phyloP scores from a whole-genome alignment of 2,888 invertebrate genomes.

The Leucozona laternaria region DNA sequence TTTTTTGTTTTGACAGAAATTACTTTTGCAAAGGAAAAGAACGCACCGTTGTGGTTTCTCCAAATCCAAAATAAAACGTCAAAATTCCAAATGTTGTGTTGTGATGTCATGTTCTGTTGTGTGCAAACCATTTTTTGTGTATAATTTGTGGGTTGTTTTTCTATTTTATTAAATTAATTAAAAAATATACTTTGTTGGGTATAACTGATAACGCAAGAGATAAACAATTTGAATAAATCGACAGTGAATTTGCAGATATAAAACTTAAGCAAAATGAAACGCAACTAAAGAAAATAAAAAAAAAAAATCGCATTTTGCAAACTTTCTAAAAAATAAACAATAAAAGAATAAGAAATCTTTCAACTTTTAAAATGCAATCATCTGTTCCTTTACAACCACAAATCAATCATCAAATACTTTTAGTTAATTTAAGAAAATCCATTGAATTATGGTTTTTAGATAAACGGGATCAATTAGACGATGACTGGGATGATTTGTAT shows the following conservation, averaged over 20 bases:
- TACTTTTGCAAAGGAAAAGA: no score
- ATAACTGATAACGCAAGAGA: neutral
- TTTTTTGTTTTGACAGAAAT: no score
- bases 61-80: neutral
- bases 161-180: neutral
- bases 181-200: neutral
- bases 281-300: neutral
- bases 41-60: neutral
- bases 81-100: slow-evolving; percentile 31
- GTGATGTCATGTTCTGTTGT: slow-evolving; percentile 49
- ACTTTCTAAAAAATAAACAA: slow-evolving; percentile 19
- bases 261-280: neutral
- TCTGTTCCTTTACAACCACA: slow-evolving; percentile 60
- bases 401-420: slow-evolving; percentile 67
- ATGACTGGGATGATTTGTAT: slow-evolving; percentile 58
- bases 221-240: neutral
- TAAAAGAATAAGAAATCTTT: neutral
- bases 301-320: neutral
- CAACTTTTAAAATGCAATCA: slow-evolving; percentile 55
- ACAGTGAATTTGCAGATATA: neutral
- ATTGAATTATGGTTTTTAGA: slow-evolving; percentile 75
- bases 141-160: neutral
- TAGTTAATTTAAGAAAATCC: slow-evolving; percentile 76
- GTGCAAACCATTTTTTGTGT: neutral
- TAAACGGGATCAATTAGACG: slow-evolving; percentile 61